These are phyloP conservation scores for Pluvialis apricaria DNA, from an alignment of 2,113 vertebrate species.

Conservation along the genomic window DNA sequence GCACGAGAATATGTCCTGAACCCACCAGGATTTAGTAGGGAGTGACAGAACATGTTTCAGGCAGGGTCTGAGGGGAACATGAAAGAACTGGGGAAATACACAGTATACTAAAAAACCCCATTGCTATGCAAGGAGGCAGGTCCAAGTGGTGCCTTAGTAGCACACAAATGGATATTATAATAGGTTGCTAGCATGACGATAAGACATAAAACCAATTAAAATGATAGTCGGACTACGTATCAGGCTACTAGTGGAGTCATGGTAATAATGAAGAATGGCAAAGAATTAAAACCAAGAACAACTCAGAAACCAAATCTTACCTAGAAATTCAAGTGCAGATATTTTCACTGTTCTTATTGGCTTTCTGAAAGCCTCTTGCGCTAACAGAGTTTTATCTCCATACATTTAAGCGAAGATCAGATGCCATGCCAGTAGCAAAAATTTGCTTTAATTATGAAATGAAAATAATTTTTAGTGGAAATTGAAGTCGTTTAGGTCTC, in stretches of 20 bases:
- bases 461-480: slow-evolving; percentile 47
- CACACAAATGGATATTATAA: neutral
- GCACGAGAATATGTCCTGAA: fast-evolving
- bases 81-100: neutral
- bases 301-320: neutral
- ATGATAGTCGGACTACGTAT: fast-evolving
- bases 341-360: neutral
- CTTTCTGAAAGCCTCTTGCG: neutral
- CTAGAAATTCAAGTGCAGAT: neutral
- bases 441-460: slow-evolving; percentile 21
- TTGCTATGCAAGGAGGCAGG: neutral
- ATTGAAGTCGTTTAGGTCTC: slow-evolving; percentile 1
- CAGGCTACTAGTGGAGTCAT: neutral
- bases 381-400: neutral
- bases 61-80: neutral
- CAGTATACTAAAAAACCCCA: neutral
- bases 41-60: fast-evolving
- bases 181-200: neutral
- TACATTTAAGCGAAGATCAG: neutral
- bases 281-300: neutral
- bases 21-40: neutral
- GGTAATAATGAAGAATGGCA: neutral
- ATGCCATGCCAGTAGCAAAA: neutral
- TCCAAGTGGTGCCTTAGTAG: neutral
- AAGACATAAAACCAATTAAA: neutral